Conservation (phyloP, 2,888 invertebrate species). For the Amphipyra tragopoginis region DNA sequence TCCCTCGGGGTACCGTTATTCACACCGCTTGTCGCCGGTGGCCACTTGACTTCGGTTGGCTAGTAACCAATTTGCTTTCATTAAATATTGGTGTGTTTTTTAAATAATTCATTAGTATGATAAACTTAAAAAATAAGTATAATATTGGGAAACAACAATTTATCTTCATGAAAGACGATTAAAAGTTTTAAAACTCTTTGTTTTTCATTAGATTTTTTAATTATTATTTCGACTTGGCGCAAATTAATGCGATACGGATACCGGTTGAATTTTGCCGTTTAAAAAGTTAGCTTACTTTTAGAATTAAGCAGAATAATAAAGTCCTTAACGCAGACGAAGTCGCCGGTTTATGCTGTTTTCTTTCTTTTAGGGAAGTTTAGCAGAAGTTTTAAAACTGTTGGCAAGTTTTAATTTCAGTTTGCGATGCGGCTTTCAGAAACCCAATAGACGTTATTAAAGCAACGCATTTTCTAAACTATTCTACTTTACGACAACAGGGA, state of each 20-base stretch:
- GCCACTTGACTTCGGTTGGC: slow-evolving; percentile 31
- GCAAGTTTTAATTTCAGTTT: slow-evolving; percentile 47
- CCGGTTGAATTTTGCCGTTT: slow-evolving; percentile 2
- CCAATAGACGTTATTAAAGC: slow-evolving; percentile 29
- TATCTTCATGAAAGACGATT: not conserved
- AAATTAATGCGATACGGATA: slow-evolving; percentile 5
- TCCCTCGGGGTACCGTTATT: slow-evolving; percentile 46
- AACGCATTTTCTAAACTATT: slow-evolving; percentile 26
- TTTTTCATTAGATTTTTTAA: not conserved
- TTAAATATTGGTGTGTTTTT: slow-evolving; percentile 39
- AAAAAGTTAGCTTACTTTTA: slow-evolving; percentile 39
- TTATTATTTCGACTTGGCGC: slow-evolving; percentile 12
- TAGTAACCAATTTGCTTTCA: slow-evolving; percentile 42
- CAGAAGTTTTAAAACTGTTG: slow-evolving; percentile 42
- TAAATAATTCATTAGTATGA: slow-evolving; percentile 18
- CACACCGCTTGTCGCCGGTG: slow-evolving; percentile 26
- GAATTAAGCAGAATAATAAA: slow-evolving; percentile 48
- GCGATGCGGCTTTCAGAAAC: slow-evolving; percentile 31
- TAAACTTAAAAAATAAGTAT: not conserved
- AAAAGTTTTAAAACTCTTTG: not conserved
- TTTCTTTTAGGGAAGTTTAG: slow-evolving; percentile 24
- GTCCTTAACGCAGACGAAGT: slow-evolving; percentile 32
- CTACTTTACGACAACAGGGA: slow-evolving; percentile 7
- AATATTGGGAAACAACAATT: too few relatives aligned
- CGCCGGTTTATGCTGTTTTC: slow-evolving; percentile 22